A percentile compares a stretch with the other conserved stretches of the same genome.
These are phyloP conservation scores for Lathamus discolor DNA, from an alignment of 2,113 vertebrate species.

Conservation along the genomic window DNA sequence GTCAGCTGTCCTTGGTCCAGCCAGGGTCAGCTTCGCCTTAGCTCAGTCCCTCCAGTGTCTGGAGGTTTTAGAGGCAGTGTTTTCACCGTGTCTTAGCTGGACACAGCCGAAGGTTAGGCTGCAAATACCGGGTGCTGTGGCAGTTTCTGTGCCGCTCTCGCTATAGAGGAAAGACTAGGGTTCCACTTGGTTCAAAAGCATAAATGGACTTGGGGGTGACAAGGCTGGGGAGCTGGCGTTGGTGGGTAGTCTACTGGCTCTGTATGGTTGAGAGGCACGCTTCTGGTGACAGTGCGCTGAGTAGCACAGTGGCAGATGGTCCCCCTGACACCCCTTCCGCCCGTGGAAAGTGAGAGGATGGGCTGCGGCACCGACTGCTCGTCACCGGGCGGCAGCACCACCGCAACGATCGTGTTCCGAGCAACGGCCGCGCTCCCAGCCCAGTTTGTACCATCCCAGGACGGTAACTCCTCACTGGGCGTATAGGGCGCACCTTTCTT, in stretches of 20 bases:
- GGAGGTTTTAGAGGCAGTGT: not conserved
- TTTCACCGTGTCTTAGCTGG: not conserved
- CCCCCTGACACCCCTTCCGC: not conserved
- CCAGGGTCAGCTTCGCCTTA: not conserved
- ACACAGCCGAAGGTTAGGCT: not conserved
- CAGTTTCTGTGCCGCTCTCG: fast-evolving
- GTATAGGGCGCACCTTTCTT: not conserved
- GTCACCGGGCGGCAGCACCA: not conserved
- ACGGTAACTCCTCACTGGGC: not conserved
- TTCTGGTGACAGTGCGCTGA: not conserved
- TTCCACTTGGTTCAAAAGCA: not conserved
- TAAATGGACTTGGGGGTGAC: not conserved
- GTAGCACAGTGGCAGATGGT: not conserved
- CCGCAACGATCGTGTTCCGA: not conserved
- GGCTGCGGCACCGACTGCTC: not conserved
- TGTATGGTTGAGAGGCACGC: not conserved
- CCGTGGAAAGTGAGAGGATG: not conserved
- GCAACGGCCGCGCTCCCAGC: not conserved
- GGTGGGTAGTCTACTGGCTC: not conserved
- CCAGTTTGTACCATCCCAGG: not conserved
- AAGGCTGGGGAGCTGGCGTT: not conserved
- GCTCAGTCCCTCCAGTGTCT: not conserved
- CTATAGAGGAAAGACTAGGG: too few species aligned
- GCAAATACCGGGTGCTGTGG: not conserved
- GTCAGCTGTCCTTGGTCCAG: not conserved